Percentiles rank a stretch among this genome's conserved stretches.
Conservation (phyloP, 2,888 invertebrate genomes). For the Drosophila pegasa region DNA sequence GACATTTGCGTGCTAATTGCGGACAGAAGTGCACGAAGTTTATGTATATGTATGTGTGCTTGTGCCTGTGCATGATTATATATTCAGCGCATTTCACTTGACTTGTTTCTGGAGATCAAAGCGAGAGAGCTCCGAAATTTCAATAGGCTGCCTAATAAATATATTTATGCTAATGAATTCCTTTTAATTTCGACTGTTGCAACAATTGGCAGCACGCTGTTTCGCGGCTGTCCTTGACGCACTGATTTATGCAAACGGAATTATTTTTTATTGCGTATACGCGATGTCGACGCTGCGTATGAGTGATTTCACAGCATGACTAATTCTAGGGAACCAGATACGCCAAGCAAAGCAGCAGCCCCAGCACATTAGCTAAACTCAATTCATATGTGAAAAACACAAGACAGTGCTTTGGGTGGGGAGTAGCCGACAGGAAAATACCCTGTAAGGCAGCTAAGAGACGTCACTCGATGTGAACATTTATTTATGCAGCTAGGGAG, state of each 20-base stretch:
- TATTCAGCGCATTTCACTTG: conserved; percentile 39
- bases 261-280: conserved; percentile 33
- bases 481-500: neutral
- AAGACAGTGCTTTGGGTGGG: neutral
- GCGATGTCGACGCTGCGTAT: conserved; percentile 39
- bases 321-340: conserved; percentile 21
- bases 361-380: conserved; percentile 14
- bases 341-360: neutral
- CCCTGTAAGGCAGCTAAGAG: neutral
- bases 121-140: conserved; percentile 28
- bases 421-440: neutral
- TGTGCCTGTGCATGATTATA: no score
- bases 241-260: conserved; percentile 61
- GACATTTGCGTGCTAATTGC: conserved; percentile 61
- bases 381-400: conserved; percentile 12
- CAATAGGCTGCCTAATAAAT: conserved; percentile 52
- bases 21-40: conserved; percentile 26
- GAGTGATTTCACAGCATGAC: conserved; percentile 54
- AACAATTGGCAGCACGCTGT: conserved; percentile 58
- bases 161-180: conserved; percentile 69
- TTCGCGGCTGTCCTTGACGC: conserved; percentile 25
- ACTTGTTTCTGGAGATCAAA: conserved; percentile 60
- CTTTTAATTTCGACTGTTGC: conserved; percentile 49
- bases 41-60: conserved; percentile 21
- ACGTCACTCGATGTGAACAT: neutral